Conservation (phyloP, 1,140 invertebrate genomes). For the Pararge aegeria region DNA sequence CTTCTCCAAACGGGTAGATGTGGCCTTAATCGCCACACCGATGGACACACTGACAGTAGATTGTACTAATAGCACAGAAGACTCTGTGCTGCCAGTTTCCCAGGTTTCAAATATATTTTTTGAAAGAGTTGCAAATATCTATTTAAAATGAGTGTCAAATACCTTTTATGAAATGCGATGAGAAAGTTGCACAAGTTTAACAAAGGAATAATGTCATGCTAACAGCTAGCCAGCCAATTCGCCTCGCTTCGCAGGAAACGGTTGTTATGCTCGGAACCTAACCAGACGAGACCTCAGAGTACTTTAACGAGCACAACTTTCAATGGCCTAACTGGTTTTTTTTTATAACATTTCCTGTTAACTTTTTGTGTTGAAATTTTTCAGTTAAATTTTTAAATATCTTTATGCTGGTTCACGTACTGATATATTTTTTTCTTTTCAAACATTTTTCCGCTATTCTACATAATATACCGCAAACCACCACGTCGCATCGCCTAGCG, state of each 20-base stretch:
- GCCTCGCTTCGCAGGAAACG: conserved; percentile 15
- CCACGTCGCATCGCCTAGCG: too few species aligned
- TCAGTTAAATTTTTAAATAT: background rate
- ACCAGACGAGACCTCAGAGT: conserved; percentile 19
- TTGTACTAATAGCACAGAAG: too few species aligned
- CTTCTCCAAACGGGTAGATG: too few species aligned
- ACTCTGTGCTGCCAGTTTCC: too few species aligned
- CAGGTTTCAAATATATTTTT: too few species aligned
- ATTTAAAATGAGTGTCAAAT: background rate
- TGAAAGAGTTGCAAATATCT: too few species aligned
- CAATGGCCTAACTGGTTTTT: conserved; percentile 5
- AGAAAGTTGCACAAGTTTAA: background rate
- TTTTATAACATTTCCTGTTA: background rate
- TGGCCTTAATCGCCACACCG: too few species aligned
- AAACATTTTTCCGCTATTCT: too few species aligned
- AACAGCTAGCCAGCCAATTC: conserved; percentile 23
- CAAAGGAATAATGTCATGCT: conserved; percentile 15
- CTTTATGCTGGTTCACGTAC: too few species aligned
- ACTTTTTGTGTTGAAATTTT: background rate
- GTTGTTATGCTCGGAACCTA: conserved; percentile 8
- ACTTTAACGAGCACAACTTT: conserved; percentile 20
- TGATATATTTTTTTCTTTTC: too few species aligned
- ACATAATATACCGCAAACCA: too few species aligned
- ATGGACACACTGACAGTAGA: too few species aligned
- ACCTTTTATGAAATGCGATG: background rate